phyloP scores from a whole-genome alignment of 1,140 invertebrate species.

The Micrasema minimum region DNA sequence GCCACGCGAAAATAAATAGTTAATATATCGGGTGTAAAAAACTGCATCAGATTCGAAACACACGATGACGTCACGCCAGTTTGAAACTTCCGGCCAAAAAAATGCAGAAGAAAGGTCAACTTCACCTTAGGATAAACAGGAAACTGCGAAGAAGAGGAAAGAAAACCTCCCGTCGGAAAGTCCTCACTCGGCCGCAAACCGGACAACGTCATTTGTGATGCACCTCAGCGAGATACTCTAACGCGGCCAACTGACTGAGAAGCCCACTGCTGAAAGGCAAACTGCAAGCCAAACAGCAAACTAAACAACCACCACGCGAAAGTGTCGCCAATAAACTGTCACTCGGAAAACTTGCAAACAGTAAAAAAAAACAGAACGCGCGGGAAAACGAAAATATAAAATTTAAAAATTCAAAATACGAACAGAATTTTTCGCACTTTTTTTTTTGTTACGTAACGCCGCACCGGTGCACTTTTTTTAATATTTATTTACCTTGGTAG shows the following conservation, averaged over 20 bases:
- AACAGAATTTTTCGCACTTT: conserved; percentile 22
- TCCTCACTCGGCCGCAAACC: conserved; percentile 8
- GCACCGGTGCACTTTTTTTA: conserved; percentile 32
- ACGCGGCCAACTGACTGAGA: conserved; percentile 15
- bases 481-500: conserved; percentile 41
- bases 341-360: neutral
- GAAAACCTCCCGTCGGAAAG: conserved; percentile 32
- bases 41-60: neutral
- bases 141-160: conserved; percentile 19
- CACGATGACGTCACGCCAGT: conserved; percentile 7
- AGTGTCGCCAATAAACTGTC: conserved; percentile 37
- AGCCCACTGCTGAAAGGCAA: conserved; percentile 14
- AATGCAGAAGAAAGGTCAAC: conserved; percentile 32
- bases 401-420: neutral
- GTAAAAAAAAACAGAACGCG: conserved; percentile 1
- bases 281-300: neutral
- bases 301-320: conserved; percentile 14
- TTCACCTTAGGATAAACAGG: conserved; percentile 28
- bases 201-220: conserved; percentile 22
- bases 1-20: neutral
- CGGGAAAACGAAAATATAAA: conserved; percentile 5
- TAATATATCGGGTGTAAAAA: neutral
- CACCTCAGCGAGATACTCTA: neutral
- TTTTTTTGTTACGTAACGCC: conserved; percentile 36
- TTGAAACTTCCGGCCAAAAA: conserved; percentile 22